phyloP scores from a whole-genome alignment of 2,113 vertebrate genomes.

The Mormyrus lacerda region DNA sequence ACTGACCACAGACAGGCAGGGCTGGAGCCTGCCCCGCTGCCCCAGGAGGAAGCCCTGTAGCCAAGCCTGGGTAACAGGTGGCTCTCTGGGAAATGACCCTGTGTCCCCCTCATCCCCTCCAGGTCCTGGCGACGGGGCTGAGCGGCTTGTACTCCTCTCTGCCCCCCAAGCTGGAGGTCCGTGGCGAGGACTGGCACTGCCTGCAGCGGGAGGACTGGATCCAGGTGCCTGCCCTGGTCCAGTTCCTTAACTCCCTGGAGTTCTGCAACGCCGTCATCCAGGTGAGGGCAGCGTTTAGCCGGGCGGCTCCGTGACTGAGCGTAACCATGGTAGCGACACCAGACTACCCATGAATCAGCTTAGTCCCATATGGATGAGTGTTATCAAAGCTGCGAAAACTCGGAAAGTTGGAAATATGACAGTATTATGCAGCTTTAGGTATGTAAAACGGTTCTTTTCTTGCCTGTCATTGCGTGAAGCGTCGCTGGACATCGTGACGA shows the following conservation, averaged over 20 bases:
- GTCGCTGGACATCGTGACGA: background rate
- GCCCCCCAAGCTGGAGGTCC: conserved; percentile 83
- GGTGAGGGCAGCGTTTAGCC: conserved; percentile 51
- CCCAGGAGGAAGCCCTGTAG: background rate
- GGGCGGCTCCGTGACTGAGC: background rate
- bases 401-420: background rate
- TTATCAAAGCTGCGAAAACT: background rate
- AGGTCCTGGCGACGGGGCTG: conserved; percentile 92
- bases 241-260: conserved; percentile 94
- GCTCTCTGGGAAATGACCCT: background rate
- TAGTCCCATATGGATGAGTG: background rate
- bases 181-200: conserved; percentile 87
- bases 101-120: conserved; percentile 35
- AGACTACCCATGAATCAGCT: background rate
- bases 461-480: background rate
- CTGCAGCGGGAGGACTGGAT: conserved; percentile 86
- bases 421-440: background rate
- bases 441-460: background rate
- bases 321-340: background rate
- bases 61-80: background rate
- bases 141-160: conserved; percentile 93
- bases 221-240: conserved; percentile 77
- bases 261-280: conserved; percentile 96
- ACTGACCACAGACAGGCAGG: background rate
- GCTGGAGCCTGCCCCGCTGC: background rate